Evolutionary conservation across 2,113 vertebrate genomes (phyloP).

Genomic region (Chroicocephalus ridibundus): DNA sequence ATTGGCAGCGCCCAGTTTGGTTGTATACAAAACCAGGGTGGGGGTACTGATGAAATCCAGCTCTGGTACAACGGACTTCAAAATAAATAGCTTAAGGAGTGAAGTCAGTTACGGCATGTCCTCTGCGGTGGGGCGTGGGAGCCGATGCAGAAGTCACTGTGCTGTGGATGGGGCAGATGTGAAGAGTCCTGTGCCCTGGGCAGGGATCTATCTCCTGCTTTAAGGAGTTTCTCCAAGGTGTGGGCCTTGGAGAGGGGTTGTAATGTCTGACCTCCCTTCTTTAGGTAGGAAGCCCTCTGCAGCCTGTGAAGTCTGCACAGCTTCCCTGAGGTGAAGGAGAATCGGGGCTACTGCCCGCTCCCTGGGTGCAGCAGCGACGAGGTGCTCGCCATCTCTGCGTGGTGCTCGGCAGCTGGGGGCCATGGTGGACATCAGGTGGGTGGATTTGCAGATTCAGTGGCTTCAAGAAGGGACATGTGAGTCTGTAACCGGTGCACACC

Average conservation of each 20-base stretch:
- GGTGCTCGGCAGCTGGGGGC: neutral
- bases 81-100: neutral
- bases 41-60: neutral
- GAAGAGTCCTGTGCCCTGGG: neutral
- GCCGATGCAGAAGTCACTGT: neutral
- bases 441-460: accelerated
- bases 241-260: neutral
- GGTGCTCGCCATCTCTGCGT: accelerated
- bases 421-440: neutral
- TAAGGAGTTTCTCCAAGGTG: neutral
- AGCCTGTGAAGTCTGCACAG: neutral
- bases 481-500: neutral
- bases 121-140: neutral
- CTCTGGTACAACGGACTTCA: neutral
- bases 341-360: accelerated
- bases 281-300: neutral
- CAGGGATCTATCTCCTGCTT: neutral
- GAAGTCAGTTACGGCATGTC: neutral
- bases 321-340: neutral
- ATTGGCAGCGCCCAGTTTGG: neutral
- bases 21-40: neutral
- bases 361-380: neutral
- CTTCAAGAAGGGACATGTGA: neutral
- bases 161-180: neutral
- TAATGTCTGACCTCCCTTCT: neutral